phyloP scores from a whole-genome alignment of 2,113 vertebrate species.

The Grallaria varia region DNA sequence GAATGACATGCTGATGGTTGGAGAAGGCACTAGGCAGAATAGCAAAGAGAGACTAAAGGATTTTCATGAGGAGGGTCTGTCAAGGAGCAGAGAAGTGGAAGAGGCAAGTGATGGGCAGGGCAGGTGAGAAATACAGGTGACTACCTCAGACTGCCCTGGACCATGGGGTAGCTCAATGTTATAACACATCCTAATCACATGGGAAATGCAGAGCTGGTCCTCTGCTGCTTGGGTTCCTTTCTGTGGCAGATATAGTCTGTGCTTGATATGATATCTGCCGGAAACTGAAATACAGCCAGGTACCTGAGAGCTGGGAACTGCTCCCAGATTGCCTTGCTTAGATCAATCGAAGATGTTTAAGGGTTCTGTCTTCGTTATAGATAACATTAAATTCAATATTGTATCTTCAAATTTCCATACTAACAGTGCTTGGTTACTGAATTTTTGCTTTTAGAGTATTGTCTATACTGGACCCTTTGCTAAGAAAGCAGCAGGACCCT shows the following conservation, averaged over 20 bases:
- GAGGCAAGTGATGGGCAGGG: background rate
- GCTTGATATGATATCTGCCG: background rate
- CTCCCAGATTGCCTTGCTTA: background rate
- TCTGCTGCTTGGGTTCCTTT: background rate
- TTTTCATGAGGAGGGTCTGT: background rate
- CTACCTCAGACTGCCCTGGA: background rate
- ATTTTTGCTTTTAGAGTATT: background rate
- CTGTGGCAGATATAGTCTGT: background rate
- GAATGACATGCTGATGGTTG: background rate
- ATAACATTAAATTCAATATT: background rate
- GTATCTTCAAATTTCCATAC: background rate
- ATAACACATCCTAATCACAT: accelerated
- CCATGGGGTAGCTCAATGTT: accelerated
- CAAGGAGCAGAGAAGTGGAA: background rate
- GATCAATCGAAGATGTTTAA: background rate
- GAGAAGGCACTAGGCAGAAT: background rate
- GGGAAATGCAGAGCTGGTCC: accelerated
- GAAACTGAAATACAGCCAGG: background rate
- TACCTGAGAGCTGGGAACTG: background rate
- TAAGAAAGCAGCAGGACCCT: background rate
- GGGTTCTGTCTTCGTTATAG: background rate
- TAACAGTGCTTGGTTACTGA: background rate
- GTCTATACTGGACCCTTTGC: background rate
- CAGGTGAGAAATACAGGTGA: background rate
- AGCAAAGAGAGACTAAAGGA: background rate